Conservation (phyloP, 2,797 vertebrate genomes). For the Craterocephalus amniculus region DNA sequence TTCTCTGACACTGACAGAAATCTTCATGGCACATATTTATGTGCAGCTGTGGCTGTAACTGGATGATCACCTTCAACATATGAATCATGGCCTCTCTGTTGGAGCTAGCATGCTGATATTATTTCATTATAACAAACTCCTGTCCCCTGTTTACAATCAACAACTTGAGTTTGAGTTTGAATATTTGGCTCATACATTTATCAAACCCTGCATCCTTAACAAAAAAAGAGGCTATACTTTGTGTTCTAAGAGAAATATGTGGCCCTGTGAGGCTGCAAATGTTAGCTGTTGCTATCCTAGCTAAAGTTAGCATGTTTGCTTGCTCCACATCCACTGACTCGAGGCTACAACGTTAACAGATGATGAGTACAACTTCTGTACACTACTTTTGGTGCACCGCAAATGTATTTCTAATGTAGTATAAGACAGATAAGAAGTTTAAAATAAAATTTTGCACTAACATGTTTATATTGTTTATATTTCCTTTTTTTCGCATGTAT, state of each 20-base stretch:
- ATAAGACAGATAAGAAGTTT: not conserved
- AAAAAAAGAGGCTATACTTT: no score
- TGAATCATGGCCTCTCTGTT: not conserved
- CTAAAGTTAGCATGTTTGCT: not conserved
- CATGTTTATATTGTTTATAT: no score
- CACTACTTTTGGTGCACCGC: not conserved
- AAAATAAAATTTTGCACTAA: not conserved
- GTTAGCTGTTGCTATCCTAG: not conserved
- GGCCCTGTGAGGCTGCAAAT: not conserved
- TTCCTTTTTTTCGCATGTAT: no score
- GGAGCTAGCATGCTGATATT: not conserved
- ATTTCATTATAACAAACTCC: not conserved
- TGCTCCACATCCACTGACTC: no score
- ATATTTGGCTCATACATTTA: not conserved
- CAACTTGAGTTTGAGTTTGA: not conserved
- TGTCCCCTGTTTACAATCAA: not conserved
- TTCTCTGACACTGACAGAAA: not conserved
- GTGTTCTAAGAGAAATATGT: not conserved
- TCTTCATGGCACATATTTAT: not conserved
- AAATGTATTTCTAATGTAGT: not conserved
- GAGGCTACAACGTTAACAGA: no score
- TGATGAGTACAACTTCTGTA: not conserved
- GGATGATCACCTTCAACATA: not conserved
- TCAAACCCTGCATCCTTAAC: not conserved
- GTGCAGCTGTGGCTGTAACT: not conserved